Evolutionary conservation across 1,140 invertebrate species (phyloP).

Genomic region (Hestina assimilis): DNA sequence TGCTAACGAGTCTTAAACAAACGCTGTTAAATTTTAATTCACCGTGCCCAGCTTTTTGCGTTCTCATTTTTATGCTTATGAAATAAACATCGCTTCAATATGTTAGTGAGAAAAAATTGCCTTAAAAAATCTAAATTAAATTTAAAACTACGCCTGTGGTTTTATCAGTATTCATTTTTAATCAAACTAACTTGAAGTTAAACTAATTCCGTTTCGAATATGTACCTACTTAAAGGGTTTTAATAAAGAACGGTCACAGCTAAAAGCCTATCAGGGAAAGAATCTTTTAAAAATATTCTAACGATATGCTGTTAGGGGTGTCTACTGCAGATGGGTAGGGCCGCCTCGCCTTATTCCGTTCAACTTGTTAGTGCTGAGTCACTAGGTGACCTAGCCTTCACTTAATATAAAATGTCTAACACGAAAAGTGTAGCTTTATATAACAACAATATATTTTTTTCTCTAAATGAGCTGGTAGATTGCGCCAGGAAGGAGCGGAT

Average conservation of each 20-base stretch:
- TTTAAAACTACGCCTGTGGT: no score
- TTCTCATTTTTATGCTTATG: constrained; percentile 1
- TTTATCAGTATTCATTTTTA: no score
- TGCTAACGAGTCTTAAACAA: constrained; percentile 13
- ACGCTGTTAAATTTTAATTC: constrained; percentile 4
- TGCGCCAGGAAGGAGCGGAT: no score
- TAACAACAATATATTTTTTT: no score
- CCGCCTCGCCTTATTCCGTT: constrained; percentile 12
- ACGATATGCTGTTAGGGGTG: constrained; percentile 5
- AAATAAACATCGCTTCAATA: constrained; percentile 6
- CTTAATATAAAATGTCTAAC: not conserved
- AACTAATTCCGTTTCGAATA: no score
- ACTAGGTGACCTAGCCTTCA: constrained; percentile 1
- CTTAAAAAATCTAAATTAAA: no score
- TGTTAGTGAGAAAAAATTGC: no score
- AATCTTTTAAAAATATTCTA: constrained; percentile 8
- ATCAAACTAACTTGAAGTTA: no score
- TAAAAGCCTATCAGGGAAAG: not conserved
- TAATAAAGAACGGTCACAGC: no score
- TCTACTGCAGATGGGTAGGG: constrained; percentile 8
- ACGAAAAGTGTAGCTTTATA: no score
- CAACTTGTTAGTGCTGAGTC: constrained; percentile 14
- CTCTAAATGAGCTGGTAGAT: no score
- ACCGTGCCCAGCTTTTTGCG: not conserved
- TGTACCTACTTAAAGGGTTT: not conserved